Evolutionary conservation across 2,888 invertebrate genomes (phyloP), one percentile per base, ranked within the genome.

Genomic region (Carterocephalus palaemon): DNA sequence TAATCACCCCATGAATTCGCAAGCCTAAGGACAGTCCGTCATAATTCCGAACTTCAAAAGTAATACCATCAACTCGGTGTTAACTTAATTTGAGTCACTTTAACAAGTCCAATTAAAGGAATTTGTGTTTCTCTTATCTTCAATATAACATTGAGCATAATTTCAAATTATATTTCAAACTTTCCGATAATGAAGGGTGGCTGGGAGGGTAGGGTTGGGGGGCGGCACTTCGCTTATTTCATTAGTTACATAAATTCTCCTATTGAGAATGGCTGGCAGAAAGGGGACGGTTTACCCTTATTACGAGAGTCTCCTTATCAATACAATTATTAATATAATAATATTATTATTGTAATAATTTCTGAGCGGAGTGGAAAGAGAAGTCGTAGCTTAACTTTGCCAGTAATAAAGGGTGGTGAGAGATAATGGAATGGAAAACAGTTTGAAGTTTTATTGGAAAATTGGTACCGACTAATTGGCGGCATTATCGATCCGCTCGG

Each of bases 41-140:
- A 80, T 85, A 85, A 83, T 75, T 84, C 68, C 66, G 65, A 83
- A 85, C 84, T 85, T 73, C 75, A 72, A 84, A 86, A 86, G 85
- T 85, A 86, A 85, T 85, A 84, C 83, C 85, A 85, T 86, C 85
- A 84, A 85, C 76, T 85, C 79, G 74, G 85, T 85, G 85, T 86
- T 86, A 86, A 86, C 85, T 86, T 86, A 85, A 86, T 86, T 86
- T 85, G 84, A 85, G 83, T 85, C 85, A 86, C 84, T 86, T 85
- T 86, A 86, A 85, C 86, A 86, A 86, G 85, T 85, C 86, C 86
- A 86, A 86, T 86, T 86, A 86, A 86, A 86, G 86, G 85, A 86
- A 86, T 86, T 86, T 86, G 86, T 86, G 85, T 86, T 86, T 85
- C 86, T 85, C 85, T 86, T 86, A 86, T 86, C 86, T 86, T 83